Percentiles rank a stretch among this genome's conserved stretches.
Evolutionary conservation across 53 echinoderm and acorn worm species (phyloP).

Genomic region (Temnopleurus reevesii): DNA sequence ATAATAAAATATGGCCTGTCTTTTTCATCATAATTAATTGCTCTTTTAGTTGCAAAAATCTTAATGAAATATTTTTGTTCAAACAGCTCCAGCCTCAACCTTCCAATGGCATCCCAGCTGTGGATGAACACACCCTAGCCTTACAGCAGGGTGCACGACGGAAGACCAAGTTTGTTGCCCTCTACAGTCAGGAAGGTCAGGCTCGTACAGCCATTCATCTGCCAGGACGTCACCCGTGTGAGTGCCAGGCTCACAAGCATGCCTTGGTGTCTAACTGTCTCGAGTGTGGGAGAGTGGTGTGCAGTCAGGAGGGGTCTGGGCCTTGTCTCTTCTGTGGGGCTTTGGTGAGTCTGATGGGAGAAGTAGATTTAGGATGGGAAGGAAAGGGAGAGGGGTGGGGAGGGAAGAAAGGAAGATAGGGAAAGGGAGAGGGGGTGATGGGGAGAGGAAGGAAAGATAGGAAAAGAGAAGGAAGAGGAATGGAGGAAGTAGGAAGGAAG

Average conservation of each 20-base stretch:
- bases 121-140: conserved; percentile 22
- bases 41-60: too few relatives aligned
- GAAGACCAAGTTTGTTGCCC: conserved; percentile 94
- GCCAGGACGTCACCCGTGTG: conserved; percentile 86
- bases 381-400: too few relatives aligned
- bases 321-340: conserved; percentile 94
- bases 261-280: conserved; percentile 84
- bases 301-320: conserved; percentile 93
- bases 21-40: too few relatives aligned
- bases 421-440: too few relatives aligned
- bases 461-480: too few relatives aligned
- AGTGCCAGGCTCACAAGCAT: conserved; percentile 97
- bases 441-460: too few relatives aligned
- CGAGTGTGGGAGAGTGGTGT: conserved; percentile 93
- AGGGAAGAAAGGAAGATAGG: too few relatives aligned
- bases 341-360: conserved; percentile 68
- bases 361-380: too few relatives aligned
- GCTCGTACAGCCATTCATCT: conserved; percentile 75
- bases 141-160: conserved; percentile 50
- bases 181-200: conserved; percentile 92
- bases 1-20: too few relatives aligned
- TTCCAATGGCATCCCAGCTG: conserved; percentile 6
- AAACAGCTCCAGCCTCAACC: neutral
- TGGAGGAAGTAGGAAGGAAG: too few relatives aligned
- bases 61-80: too few relatives aligned